Base-by-base conservation (phyloP, 2,888 invertebrate genomes). In the Timema podura region DNA sequence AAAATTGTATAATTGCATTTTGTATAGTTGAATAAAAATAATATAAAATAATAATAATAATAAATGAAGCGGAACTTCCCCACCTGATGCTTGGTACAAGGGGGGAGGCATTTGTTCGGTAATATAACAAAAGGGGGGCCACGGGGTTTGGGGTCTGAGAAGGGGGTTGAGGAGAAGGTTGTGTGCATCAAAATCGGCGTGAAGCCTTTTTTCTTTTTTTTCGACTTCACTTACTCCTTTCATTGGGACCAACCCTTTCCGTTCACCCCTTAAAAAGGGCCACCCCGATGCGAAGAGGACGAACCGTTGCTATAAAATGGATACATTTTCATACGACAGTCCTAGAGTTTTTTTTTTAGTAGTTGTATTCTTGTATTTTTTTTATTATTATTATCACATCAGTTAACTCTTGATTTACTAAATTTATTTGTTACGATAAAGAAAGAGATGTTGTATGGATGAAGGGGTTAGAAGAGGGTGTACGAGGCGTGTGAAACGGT, bases 141-240 rank as follows among this genome's bases (percentile, higher is more conserved):
- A n/a, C 51, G n/a, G n/a, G 51, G n/a, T 11, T 30, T 30, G 30
- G 30, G 30, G 30, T 30, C 2, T 30, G 11, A 51, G 51, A 51
- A 51, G 51, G 51, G 51, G 51, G 13, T 16, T 16, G 59, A 2
- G 13, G 59, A 3, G 47, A 49, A 11, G 54, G 69, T 51, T 44
- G 54, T 48, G 47, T 57, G 47, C 54, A 2, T 30, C 30, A 15
- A 10, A 70, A 67, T 67, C 66, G 59, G 70, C 70, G 67, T 70
- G 70, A 67, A 70, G 67, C 61, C 48, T 30, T 47, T 64, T 61
- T 57, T 57, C n/a, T 61, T 61, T 66, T 68, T 64, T 71, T 72
- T 72, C 70, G 68, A 71, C 71, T 71, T 66, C 47, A 65, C 44
- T 61, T 61, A 61, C 65, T 68, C 68, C 71, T 68, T 70, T 68